These are phyloP conservation scores for Sphaerophoria taeniata DNA, from an alignment of 2,888 invertebrate species.

Conservation along the genomic window DNA sequence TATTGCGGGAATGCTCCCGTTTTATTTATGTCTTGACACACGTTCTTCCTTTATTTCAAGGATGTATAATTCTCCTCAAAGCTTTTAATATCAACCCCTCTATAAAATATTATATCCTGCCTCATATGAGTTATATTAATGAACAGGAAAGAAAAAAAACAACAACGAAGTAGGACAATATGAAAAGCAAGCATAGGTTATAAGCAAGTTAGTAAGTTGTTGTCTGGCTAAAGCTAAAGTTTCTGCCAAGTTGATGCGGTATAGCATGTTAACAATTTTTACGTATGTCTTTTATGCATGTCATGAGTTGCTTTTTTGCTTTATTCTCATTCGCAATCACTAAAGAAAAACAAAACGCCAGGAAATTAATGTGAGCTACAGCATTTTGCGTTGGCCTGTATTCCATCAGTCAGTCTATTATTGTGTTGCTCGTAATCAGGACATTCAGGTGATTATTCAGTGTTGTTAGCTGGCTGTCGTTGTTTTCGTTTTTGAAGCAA, in stretches of 20 bases:
- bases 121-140: conserved; percentile 64
- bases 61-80: conserved; percentile 5
- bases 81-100: conserved; percentile 24
- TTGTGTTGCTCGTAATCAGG: conserved; percentile 26
- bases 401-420: conserved; percentile 37
- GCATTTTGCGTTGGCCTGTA: conserved; percentile 57
- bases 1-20: conserved; percentile 29
- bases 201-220: conserved; percentile 21
- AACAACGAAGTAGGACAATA: conserved; percentile 10
- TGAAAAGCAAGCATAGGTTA: conserved; percentile 27
- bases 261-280: conserved; percentile 65
- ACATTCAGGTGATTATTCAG: conserved; percentile 52
- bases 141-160: conserved; percentile 29
- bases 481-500: neutral
- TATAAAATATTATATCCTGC: neutral
- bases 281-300: conserved; percentile 55
- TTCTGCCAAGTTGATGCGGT: conserved; percentile 58
- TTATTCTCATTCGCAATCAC: too few relatives aligned
- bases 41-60: conserved; percentile 13
- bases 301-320: conserved; percentile 44
- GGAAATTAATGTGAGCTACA: conserved; percentile 39
- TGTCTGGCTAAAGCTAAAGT: conserved; percentile 40
- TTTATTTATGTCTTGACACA: neutral
- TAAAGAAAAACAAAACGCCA: neutral
- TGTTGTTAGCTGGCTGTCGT: neutral